Evolutionary conservation across 2,113 vertebrate genomes (phyloP).

Genomic region (Calyptomena viridis): DNA sequence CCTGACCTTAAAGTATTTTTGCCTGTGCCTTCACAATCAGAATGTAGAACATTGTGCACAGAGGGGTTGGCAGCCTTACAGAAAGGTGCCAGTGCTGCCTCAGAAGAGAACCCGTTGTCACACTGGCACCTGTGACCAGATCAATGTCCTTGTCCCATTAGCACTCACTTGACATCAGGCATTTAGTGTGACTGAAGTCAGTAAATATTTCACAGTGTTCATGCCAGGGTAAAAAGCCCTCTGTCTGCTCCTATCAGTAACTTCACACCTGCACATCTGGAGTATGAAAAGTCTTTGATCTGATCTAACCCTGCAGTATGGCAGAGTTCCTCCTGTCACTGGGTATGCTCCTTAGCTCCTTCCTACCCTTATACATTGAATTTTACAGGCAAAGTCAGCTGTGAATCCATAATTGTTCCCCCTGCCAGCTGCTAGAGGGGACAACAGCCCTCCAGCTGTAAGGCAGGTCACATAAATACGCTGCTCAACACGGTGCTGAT

Average conservation of each 20-base stretch:
- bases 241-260: neutral
- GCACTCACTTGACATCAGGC: neutral
- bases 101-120: neutral
- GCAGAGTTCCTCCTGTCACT: neutral
- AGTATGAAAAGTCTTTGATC: neutral
- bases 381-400: neutral
- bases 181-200: neutral
- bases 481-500: neutral
- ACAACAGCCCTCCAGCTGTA: neutral
- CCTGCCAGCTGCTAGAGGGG: neutral
- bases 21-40: neutral
- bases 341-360: neutral
- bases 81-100: neutral
- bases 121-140: neutral
- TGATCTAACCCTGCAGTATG: fast-evolving
- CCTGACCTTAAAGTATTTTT: neutral
- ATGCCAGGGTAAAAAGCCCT: too few relatives aligned
- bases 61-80: neutral
- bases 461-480: neutral
- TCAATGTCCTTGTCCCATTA: neutral
- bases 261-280: neutral
- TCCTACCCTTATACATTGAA: neutral
- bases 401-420: neutral
- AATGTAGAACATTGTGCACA: neutral
- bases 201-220: neutral